phyloP scores from a whole-genome alignment of 2,113 vertebrate genomes.

The Eira barbara region DNA sequence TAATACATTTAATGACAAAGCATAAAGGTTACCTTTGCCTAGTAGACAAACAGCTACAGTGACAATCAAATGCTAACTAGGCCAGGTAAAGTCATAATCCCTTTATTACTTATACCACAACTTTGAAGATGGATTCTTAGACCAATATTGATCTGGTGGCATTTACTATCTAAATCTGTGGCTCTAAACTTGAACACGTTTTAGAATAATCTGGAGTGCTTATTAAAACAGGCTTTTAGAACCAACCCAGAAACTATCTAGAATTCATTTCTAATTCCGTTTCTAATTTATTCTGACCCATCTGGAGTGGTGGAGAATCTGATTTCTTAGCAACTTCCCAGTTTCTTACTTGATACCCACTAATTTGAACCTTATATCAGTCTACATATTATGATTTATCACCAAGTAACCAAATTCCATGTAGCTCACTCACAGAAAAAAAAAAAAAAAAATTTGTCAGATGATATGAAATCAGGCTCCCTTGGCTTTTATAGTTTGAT shows the following conservation, averaged over 20 bases:
- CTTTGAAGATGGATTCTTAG: background rate
- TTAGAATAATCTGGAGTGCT: background rate
- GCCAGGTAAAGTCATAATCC: background rate
- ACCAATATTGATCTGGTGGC: background rate
- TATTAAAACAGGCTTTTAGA: background rate
- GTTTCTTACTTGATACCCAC: background rate
- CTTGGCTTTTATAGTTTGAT: background rate
- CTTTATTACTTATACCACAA: background rate
- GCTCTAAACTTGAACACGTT: background rate
- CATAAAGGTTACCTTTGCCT: background rate
- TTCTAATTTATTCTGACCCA: background rate
- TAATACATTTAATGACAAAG: background rate
- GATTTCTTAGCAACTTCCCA: background rate
- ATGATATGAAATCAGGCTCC: background rate
- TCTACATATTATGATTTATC: background rate
- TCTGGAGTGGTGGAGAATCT: background rate
- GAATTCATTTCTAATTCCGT: background rate
- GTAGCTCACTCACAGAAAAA: background rate
- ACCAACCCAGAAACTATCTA: background rate
- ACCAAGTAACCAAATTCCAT: background rate
- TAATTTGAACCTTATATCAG: background rate
- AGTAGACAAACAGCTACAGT: background rate
- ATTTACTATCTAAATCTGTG: background rate
- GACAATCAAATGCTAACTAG: background rate
- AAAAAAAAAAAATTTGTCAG: background rate